These are phyloP conservation scores for Anthoscopus minutus DNA, from an alignment of 2,113 vertebrate species.

Conservation along the genomic window DNA sequence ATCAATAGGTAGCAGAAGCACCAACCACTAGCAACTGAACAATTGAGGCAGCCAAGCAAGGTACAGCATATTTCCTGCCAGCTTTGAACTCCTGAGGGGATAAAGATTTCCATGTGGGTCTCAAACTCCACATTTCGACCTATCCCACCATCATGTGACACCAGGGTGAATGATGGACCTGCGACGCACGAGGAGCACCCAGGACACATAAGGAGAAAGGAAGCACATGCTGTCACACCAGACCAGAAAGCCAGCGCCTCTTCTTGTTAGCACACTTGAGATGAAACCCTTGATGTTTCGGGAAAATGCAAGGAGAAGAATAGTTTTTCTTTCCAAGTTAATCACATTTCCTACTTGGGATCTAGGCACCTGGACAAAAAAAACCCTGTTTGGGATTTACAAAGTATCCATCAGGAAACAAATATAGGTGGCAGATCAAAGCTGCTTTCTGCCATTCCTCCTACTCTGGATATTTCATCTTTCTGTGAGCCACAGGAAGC, in stretches of 20 bases:
- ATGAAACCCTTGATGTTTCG: neutral
- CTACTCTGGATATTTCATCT: neutral
- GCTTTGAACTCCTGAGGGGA: neutral
- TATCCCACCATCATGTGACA: neutral
- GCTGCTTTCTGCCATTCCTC: neutral
- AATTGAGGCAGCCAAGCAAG: neutral
- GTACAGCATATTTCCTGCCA: neutral
- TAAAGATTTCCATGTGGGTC: neutral
- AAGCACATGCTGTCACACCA: accelerated
- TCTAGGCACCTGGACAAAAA: neutral
- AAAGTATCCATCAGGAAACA: neutral
- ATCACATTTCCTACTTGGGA: neutral
- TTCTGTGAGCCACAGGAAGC: neutral
- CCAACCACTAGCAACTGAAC: neutral
- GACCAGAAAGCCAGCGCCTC: neutral
- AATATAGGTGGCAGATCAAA: neutral
- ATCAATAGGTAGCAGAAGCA: neutral
- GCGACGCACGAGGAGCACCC: no score
- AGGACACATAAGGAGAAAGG: accelerated
- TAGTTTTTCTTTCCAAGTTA: neutral
- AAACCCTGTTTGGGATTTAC: neutral
- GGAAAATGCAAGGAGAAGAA: neutral
- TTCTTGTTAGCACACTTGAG: accelerated
- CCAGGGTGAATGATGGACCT: accelerated
- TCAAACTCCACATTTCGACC: accelerated